Evolutionary conservation across 2,113 vertebrate species (phyloP).

Genomic region (Amblyornis subalaris): DNA sequence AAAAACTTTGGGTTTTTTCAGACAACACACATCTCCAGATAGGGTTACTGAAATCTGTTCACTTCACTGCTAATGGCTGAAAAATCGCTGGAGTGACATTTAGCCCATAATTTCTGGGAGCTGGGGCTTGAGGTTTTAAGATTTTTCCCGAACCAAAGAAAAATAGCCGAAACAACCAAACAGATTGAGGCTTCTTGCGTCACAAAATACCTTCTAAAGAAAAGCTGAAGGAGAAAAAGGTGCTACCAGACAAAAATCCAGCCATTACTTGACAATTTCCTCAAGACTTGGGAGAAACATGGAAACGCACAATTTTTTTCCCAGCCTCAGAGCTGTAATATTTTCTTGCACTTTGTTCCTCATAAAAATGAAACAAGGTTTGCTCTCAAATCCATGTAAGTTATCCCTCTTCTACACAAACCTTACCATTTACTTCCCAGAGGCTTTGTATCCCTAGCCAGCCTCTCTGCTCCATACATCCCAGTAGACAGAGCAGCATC

Average conservation of each 20-base stretch:
- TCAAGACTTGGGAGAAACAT: background rate
- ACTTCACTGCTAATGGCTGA: background rate
- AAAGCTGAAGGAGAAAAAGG: background rate
- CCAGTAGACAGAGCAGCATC: background rate
- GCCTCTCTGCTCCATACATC: background rate
- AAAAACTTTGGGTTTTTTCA: background rate
- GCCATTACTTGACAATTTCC: background rate
- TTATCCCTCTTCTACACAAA: background rate
- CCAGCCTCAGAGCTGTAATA: background rate
- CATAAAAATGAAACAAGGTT: background rate
- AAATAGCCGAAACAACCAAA: background rate
- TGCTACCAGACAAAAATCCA: background rate
- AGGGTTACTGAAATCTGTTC: background rate
- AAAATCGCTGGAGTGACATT: background rate
- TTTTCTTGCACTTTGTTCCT: background rate
- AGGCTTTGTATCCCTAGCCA: background rate
- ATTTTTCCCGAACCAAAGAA: background rate
- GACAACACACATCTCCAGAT: background rate
- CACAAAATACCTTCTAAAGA: background rate
- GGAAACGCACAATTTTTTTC: accelerated
- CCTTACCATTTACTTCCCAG: background rate
- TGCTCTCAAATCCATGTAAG: background rate
- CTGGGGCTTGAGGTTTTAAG: background rate
- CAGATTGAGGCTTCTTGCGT: background rate
- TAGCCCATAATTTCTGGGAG: background rate